Evolutionary conservation across 92 coral and sea anemone genomes (phyloP), one percentile per base, ranked within the genome.

Genomic region (Isaurus tuberculatus): DNA sequence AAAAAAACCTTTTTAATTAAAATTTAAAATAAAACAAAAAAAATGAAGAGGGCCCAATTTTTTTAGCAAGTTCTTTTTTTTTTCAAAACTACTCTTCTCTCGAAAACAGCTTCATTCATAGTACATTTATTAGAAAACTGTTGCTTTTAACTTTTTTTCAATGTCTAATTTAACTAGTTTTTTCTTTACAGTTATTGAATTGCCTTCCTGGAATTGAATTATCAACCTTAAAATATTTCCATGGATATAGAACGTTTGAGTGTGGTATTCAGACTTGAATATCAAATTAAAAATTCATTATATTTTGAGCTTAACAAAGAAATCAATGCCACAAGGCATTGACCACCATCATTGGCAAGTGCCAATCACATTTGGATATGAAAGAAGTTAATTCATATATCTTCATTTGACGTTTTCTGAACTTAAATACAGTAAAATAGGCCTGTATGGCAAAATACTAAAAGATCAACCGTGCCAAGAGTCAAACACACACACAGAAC

Each of bases 181-280:
- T 77, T 36, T 71, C 31, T 61, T 77, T 64, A 40, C 53, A 77
- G 58, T 77, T 57, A 60, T 28, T 70, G 36, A 67, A 55, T 77
- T 28, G 53, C 51, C 34, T 77, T 44, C 57, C 79, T 73, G 53
- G 82, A 73, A 73, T 57, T n/a, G 83, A 51, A 68, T 72, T 57
- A 70, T 20, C 68, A 70, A 51, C 42, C 53, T 9, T 30, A 70
- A 63, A 72, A 94, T 40, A 40, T 94, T 84, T 81, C 93, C 98
- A 94, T 94, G 98, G 98, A 75, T 91, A 94, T 94, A 71, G 83
- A 42, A 81, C 28, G 67, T 79, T 78, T 58, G 83, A 88, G 93
- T 51, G 89, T 77, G 98, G 94, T 85, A 94, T 94, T 83, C 63
- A 48, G 43, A 48, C 28, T 51, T 81, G 86, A 79, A 89, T 81